Evolutionary conservation across 2,888 invertebrate genomes (phyloP).

Genomic region (Erpobdella octoculata): DNA sequence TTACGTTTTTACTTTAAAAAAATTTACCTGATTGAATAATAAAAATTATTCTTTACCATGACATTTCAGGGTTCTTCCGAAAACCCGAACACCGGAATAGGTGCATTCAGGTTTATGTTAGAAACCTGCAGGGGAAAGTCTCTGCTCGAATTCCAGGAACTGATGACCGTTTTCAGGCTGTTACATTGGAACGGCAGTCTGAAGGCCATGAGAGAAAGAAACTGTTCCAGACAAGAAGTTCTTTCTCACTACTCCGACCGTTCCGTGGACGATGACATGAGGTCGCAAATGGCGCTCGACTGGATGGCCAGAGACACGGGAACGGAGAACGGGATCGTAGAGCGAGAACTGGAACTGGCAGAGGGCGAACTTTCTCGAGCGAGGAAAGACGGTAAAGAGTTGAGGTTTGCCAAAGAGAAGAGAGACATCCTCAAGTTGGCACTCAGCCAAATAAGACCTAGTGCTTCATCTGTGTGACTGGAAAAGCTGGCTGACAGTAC

Average conservation of each 20-base stretch:
- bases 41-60: neutral
- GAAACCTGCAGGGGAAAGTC: conserved; percentile 66
- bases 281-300: conserved; percentile 82
- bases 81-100: conserved; percentile 69
- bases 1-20: neutral
- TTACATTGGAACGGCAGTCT: conserved; percentile 93
- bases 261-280: conserved; percentile 86
- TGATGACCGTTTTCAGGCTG: conserved; percentile 94
- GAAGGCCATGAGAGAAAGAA: conserved; percentile 86
- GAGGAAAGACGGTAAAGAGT: conserved; percentile 76
- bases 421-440: conserved; percentile 85
- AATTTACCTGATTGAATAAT: neutral
- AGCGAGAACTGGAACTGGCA: conserved; percentile 72
- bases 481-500: no score
- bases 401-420: conserved; percentile 89
- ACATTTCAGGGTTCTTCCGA: conserved; percentile 49
- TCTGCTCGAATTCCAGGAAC: conserved; percentile 89
- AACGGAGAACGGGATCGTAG: conserved; percentile 63
- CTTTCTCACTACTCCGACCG: conserved; percentile 87
- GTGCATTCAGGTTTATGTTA: conserved; percentile 63
- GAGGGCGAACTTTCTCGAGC: conserved; percentile 79
- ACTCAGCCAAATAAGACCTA: conserved; percentile 65
- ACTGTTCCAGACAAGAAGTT: conserved; percentile 76
- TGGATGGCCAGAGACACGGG: conserved; percentile 74
- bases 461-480: no score